Evolutionary conservation across 2,113 vertebrate genomes (phyloP), one percentile per base, ranked within the genome.

Genomic region (Corapipo altera): DNA sequence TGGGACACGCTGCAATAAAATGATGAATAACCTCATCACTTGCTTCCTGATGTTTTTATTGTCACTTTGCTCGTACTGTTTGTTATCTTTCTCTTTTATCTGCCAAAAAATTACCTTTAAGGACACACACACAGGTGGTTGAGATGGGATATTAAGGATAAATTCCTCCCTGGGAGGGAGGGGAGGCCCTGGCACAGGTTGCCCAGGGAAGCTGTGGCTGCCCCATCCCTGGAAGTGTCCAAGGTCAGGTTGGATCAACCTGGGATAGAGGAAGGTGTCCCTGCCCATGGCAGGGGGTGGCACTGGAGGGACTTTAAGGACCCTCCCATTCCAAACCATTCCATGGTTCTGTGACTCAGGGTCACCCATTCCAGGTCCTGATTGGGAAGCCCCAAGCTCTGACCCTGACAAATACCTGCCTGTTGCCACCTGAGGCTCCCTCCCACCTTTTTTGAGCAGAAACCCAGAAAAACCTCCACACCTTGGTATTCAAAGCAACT

Each of bases 1-100:
- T 18, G 46, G 59, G n/a, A 6, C 9, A 26, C 5, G 64, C 44
- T 6, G 30, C 69, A 96, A 95, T 96, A 96, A 96, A 96, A 32
- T 7, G 4, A 2, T 33, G 67, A 41, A 55, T 21, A 19, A 27
- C 3, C 33, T 79, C 26, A 15, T n/a, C 28, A 44, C 22, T 33
- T 30, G 51, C 19, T 74, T 33, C 69, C 46, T 32, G 59, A 7
- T 30, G 3, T 27, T 81, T 46, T 65, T 39, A 8, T 55, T 59
- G 49, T 3, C 1, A 5, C 5, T 82, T 82, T 17, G 1, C 12
- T 61, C 5, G 2, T 7, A 0, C 27, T 2, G 21, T 14, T 43
- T 1, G 2, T 43, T 27, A 4, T 11, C 20, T 49, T 48, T 30
- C 16, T n/a, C 5, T 49, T 54, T 49, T 54, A 6, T 39, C 44